Evolutionary conservation across 1,140 invertebrate species (phyloP).

Genomic region (Antheraea mylitta): DNA sequence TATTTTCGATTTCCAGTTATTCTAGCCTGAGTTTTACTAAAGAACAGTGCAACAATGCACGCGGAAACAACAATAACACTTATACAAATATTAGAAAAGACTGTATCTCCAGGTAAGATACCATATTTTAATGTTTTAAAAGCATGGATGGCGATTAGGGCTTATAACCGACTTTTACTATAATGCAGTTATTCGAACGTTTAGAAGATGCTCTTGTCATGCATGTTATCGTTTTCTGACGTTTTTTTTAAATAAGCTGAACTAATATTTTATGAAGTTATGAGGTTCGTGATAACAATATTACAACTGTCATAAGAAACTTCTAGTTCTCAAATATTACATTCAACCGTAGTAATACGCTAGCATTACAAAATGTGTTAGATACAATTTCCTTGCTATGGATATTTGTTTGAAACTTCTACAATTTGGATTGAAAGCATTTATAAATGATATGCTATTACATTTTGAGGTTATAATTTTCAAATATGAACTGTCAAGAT

Average conservation of each 20-base stretch:
- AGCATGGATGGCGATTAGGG: constrained; percentile 64
- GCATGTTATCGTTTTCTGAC: background rate
- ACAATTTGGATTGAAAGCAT: background rate
- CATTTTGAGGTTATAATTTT: constrained; percentile 25
- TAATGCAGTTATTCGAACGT: background rate
- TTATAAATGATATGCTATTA: background rate
- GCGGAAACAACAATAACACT: constrained; percentile 85
- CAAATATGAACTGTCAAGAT: constrained; percentile 11
- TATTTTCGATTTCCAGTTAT: constrained; percentile 55
- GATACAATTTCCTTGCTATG: background rate
- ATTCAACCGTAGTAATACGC: background rate
- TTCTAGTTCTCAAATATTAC: constrained; percentile 43
- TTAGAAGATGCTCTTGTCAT: background rate
- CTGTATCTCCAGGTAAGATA: constrained; percentile 94
- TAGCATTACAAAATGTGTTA: background rate
- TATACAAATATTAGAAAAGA: constrained; percentile 95
- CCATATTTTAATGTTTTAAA: constrained; percentile 38
- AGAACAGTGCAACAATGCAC: constrained; percentile 79
- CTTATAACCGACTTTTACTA: constrained; percentile 22
- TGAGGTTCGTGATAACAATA: constrained; percentile 31
- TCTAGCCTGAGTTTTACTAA: constrained; percentile 48
- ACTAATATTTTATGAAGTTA: background rate
- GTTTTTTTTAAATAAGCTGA: background rate
- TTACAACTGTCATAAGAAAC: constrained; percentile 54
- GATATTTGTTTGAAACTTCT: background rate